Conservation (phyloP, 2,113 vertebrate genomes). For the Melospiza georgiana region DNA sequence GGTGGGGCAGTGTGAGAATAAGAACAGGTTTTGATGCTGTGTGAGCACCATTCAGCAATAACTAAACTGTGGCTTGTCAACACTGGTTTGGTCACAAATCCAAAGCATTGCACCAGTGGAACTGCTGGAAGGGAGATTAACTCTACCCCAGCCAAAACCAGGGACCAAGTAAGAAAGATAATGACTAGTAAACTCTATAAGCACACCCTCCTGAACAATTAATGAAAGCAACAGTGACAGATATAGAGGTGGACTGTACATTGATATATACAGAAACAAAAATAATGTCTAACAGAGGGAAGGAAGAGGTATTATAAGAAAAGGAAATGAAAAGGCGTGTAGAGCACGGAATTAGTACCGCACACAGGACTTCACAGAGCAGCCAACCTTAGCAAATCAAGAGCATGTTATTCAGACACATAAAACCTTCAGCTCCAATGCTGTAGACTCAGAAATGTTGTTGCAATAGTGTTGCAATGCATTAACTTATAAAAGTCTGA, state of each 20-base stretch:
- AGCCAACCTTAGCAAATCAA: neutral
- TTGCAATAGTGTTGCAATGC: neutral
- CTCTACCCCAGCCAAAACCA: neutral
- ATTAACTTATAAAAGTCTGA: constrained; percentile 11
- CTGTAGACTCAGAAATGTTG: neutral
- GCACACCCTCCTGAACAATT: neutral
- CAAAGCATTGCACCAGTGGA: neutral
- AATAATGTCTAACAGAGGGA: neutral
- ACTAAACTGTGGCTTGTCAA: neutral
- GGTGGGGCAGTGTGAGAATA: rapidly evolving
- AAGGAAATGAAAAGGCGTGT: neutral
- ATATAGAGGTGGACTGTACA: neutral
- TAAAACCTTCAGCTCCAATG: constrained; percentile 2
- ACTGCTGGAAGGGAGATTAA: neutral
- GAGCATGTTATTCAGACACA: neutral
- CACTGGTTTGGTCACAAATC: neutral
- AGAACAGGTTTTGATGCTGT: neutral
- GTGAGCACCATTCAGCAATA: neutral
- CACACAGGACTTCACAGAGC: neutral
- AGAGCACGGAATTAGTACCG: neutral
- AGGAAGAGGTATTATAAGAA: neutral
- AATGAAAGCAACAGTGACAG: neutral
- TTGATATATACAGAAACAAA: neutral
- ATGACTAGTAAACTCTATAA: neutral
- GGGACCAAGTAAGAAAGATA: neutral